These are phyloP conservation scores for Prolemur simus DNA, from an alignment of 2,113 vertebrate genomes.

Conservation along the genomic window DNA sequence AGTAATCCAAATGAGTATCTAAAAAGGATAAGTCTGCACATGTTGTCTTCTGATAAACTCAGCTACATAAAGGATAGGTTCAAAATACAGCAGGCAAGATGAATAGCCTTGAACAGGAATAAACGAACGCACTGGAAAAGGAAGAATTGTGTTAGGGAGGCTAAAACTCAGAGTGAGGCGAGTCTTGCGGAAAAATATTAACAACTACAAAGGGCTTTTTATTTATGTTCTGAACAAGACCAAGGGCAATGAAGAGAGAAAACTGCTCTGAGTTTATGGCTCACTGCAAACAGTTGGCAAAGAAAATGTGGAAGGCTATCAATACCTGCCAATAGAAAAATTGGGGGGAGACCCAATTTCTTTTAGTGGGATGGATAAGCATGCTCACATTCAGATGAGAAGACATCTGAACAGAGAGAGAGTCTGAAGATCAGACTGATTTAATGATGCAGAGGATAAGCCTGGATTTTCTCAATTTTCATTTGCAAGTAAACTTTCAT, in stretches of 20 bases:
- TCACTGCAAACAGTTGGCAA: neutral
- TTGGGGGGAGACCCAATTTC: neutral
- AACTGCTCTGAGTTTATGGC: neutral
- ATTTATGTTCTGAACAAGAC: neutral
- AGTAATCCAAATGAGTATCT: neutral
- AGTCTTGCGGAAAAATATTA: constrained; percentile 25
- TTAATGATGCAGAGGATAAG: neutral
- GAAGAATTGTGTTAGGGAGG: neutral
- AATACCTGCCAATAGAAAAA: neutral
- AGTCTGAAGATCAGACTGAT: neutral
- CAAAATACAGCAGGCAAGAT: constrained; percentile 6
- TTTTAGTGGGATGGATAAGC: neutral
- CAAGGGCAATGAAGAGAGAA: neutral
- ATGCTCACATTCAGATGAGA: neutral
- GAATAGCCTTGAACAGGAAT: neutral
- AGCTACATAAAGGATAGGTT: neutral
- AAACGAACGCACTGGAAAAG: neutral
- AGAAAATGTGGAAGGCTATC: neutral
- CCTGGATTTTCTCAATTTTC: neutral
- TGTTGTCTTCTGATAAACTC: constrained; percentile 30
- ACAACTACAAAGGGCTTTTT: neutral
- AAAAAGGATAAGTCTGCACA: neutral
- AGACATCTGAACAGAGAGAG: neutral
- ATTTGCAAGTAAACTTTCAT: neutral
- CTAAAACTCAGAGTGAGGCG: neutral